These are phyloP conservation scores for Ceraclea dissimilis DNA, from an alignment of 2,888 invertebrate species.

Conservation along the genomic window DNA sequence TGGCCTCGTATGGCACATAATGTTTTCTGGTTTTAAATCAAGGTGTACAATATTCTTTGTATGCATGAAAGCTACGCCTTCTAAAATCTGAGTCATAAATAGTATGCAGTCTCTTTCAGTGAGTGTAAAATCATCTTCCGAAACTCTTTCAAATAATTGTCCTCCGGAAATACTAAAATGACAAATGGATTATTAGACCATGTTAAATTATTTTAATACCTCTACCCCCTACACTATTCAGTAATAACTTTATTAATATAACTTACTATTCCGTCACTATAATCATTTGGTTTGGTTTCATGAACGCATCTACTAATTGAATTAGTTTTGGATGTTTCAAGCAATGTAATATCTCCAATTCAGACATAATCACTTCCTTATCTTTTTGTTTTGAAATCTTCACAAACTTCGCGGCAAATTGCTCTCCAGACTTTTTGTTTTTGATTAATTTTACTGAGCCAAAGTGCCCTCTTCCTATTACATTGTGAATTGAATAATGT, in stretches of 20 bases:
- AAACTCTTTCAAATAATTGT: slow-evolving; percentile 87
- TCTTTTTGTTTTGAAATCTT: slow-evolving; percentile 66
- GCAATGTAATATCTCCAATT: slow-evolving; percentile 80
- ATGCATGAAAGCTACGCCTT: slow-evolving; percentile 88
- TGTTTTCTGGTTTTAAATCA: slow-evolving; percentile 94
- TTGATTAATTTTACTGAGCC: slow-evolving; percentile 60
- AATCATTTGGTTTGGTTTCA: slow-evolving; percentile 50
- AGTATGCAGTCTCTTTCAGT: slow-evolving; percentile 59
- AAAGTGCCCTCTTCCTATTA: slow-evolving; percentile 68
- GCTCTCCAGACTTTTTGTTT: slow-evolving; percentile 53
- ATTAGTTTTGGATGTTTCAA: slow-evolving; percentile 79
- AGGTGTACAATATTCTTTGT: slow-evolving; percentile 75
- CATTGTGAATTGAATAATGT: slow-evolving; percentile 54
- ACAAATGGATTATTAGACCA: no score
- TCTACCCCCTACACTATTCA: no score
- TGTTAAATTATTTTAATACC: no score
- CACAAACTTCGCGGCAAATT: slow-evolving; percentile 78
- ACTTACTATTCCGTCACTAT: slow-evolving; percentile 91
- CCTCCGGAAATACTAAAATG: slow-evolving; percentile 78
- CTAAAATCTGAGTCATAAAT: slow-evolving; percentile 86
- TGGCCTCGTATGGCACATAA: slow-evolving; percentile 80
- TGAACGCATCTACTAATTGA: slow-evolving; percentile 39
- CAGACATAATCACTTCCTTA: slow-evolving; percentile 68
- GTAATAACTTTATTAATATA: not conserved
- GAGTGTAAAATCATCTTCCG: slow-evolving; percentile 85